Percentiles rank a stretch among this genome's conserved stretches.
Conservation (phyloP, 2,797 vertebrate genomes). For the Cryptoprocta ferox region DNA sequence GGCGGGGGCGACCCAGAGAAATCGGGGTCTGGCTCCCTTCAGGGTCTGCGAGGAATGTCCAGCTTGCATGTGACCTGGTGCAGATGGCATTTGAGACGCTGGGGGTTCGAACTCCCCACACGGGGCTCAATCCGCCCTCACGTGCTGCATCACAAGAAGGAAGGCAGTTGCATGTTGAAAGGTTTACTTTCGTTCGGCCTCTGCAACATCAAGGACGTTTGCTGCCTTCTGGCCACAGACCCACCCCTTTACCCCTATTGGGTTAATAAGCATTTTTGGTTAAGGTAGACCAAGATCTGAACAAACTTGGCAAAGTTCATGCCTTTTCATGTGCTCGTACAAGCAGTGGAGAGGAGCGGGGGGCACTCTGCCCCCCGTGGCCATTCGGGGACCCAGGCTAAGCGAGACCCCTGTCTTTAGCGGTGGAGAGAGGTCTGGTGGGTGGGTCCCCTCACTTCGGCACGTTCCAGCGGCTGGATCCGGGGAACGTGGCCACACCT, state of each 20-base stretch:
- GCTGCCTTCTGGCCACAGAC: neutral
- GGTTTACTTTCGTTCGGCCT: neutral
- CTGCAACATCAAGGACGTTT: accelerated
- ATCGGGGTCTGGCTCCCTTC: neutral
- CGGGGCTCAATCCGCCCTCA: neutral
- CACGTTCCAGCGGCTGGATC: too few relatives aligned
- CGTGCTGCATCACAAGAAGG: accelerated
- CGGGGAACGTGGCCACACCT: neutral
- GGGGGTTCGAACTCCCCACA: neutral
- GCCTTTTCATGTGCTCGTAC: too few relatives aligned
- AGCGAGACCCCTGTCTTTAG: too few relatives aligned
- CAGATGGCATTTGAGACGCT: neutral
- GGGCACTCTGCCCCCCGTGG: accelerated
- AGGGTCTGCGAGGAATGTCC: neutral
- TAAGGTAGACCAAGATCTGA: neutral
- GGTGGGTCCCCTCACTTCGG: neutral
- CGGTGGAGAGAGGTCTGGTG: accelerated
- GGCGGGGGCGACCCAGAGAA: accelerated
- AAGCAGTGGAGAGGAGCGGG: accelerated
- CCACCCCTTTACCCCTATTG: accelerated
- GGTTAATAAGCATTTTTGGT: neutral
- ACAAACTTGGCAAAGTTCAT: accelerated
- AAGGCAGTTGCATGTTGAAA: accelerated
- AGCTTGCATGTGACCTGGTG: accelerated
- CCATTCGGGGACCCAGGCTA: neutral